phyloP scores from a whole-genome alignment of 2,888 invertebrate species.

The Homarus gammarus region DNA sequence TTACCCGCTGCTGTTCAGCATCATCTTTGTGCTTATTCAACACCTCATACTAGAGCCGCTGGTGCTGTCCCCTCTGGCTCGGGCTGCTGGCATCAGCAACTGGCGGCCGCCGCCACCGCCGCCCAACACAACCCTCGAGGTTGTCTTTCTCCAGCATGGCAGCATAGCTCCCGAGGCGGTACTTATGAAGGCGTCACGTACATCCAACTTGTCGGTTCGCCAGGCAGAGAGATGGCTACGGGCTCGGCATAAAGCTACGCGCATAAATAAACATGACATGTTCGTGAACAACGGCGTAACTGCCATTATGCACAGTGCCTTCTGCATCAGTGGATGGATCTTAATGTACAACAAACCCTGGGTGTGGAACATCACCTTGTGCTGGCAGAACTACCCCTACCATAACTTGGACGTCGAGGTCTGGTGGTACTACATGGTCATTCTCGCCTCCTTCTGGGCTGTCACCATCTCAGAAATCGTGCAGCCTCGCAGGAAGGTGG shows the following conservation, averaged over 20 bases:
- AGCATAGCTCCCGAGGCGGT: neutral
- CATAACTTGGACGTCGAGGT: slow-evolving; percentile 82
- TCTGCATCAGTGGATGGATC: slow-evolving; percentile 20
- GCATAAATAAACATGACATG: slow-evolving; percentile 91
- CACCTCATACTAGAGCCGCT: slow-evolving; percentile 36
- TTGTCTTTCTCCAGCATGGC: neutral
- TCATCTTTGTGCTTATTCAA: slow-evolving; percentile 25
- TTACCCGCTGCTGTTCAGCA: slow-evolving; percentile 43
- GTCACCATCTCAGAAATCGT: slow-evolving; percentile 89
- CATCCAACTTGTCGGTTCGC: neutral
- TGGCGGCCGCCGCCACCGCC: slow-evolving; percentile 14
- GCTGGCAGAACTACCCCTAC: slow-evolving; percentile 88
- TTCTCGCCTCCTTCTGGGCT: slow-evolving; percentile 52
- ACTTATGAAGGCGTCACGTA: slow-evolving; percentile 2
- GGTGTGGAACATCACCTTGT: slow-evolving; percentile 58
- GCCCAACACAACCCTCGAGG: slow-evolving; percentile 23
- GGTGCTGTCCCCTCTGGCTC: slow-evolving; percentile 38
- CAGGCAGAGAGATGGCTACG: slow-evolving; percentile 54
- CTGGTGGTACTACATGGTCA: slow-evolving; percentile 66
- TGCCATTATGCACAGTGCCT: slow-evolving; percentile 9
- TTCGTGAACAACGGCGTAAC: slow-evolving; percentile 89
- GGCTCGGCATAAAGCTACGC: slow-evolving; percentile 88
- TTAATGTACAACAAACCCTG: slow-evolving; percentile 52
- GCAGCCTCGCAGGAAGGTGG: slow-evolving; percentile 82
- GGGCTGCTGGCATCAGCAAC: slow-evolving; percentile 7